Conservation (phyloP, 2,113 vertebrate genomes). For the Mirza zaza region DNA sequence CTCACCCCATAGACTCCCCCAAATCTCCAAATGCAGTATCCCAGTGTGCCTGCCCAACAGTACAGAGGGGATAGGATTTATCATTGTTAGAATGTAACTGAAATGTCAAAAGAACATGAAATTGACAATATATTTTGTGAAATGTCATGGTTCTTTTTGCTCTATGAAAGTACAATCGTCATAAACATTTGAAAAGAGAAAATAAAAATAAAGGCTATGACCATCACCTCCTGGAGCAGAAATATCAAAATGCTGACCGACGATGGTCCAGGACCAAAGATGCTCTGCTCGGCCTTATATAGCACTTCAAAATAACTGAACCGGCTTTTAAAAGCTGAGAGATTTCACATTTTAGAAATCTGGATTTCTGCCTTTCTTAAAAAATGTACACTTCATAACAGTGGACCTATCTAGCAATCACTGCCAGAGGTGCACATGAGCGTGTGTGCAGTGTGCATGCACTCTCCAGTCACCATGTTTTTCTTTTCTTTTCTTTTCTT, state of each 20-base stretch:
- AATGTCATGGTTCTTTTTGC: not conserved
- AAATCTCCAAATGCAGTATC: not conserved
- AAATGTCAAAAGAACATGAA: conserved; percentile 33
- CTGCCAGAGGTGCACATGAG: not conserved
- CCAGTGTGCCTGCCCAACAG: not conserved
- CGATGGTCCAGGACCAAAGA: not conserved
- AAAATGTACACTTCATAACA: not conserved
- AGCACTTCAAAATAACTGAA: conserved; percentile 33
- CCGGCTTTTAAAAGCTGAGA: not conserved
- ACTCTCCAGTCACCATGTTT: not conserved
- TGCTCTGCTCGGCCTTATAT: not conserved
- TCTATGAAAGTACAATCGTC: not conserved
- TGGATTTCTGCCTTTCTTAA: not conserved
- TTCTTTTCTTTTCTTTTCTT: not conserved
- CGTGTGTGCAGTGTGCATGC: not conserved
- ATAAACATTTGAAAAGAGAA: conserved; percentile 13
- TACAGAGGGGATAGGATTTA: not conserved
- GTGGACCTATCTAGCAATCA: not conserved
- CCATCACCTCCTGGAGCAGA: not conserved
- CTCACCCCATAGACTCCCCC: not conserved
- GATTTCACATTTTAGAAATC: not conserved
- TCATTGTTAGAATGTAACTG: not conserved
- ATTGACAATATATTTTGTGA: not conserved
- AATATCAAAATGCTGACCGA: not conserved
- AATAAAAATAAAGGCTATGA: conserved; percentile 35